Percentiles rank a stretch among this genome's conserved stretches.
These are phyloP conservation scores for Medauroidea extradentata DNA, from an alignment of 1,140 invertebrate genomes.

Conservation along the genomic window DNA sequence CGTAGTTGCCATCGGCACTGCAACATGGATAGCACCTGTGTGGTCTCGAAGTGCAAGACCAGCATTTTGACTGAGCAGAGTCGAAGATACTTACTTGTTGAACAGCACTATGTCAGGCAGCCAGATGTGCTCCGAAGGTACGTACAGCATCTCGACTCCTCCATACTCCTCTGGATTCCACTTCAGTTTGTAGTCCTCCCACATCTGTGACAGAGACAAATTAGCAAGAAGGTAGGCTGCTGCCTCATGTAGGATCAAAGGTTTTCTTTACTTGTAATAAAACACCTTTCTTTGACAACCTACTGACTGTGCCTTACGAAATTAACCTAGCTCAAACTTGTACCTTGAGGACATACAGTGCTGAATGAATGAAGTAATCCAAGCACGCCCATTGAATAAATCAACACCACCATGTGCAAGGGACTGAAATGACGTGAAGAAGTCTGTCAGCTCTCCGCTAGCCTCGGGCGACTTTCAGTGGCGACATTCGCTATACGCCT, in stretches of 20 bases:
- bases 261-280: neutral
- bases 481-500: no score
- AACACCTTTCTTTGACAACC: neutral
- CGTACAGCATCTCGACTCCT: conserved; percentile 86
- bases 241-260: neutral
- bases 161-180: conserved; percentile 94
- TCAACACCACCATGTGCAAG: no score
- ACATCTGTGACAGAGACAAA: conserved; percentile 64
- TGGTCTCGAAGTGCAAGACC: neutral
- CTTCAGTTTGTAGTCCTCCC: conserved; percentile 87
- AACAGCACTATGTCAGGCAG: conserved; percentile 85
- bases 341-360: no score
- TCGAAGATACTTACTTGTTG: conserved; percentile 66
- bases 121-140: conserved; percentile 91
- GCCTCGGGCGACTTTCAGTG: no score
- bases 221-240: neutral
- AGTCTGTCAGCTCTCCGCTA: no score
- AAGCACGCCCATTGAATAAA: no score
- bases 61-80: neutral
- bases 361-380: no score
- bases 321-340: neutral
- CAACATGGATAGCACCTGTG: conserved; percentile 10
- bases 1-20: conserved; percentile 94
- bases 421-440: no score
- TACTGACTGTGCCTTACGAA: neutral